Evolutionary conservation across 2,797 vertebrate genomes (phyloP), one percentile per base, ranked within the genome.

Genomic region (Bradypodion ventrale): DNA sequence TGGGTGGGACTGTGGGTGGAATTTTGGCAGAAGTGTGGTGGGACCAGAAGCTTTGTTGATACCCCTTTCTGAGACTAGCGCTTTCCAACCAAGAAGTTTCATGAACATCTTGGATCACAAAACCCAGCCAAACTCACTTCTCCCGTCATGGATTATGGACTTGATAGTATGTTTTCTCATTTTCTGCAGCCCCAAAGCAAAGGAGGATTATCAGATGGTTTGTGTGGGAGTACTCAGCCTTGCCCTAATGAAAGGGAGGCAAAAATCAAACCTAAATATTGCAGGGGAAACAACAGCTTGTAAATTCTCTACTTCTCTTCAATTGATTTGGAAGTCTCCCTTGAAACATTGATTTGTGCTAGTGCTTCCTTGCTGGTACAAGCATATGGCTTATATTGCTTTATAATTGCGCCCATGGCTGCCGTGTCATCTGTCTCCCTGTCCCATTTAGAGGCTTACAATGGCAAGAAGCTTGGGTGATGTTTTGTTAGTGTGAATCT

Each of bases 401-500:
- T 52, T 0, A 0, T 37, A 46, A 44, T 44, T 35, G 4, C 56
- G 0, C 60, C 42, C 73, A 7, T 49, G 49, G 66, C 74, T 0
- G 0, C 7, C 8, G 76, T 60, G 29, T n/a, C 76, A 44, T 60
- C 87, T 37, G 2, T 40, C 40, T 3, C 72, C 15, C 1, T 29
- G 12, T 23, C 56, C 79, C 78, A n/a, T 69, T 78, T 3, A 9
- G 49, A 63, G 75, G 85, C 88, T 7, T 59, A 0, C 1, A 19
- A 0, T 4, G 1, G 49, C 80, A 0, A 7, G 2, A 12, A 5
- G 80, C 75, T 12, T 1, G 0, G 0, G 46, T 42, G 89, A 83
- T 82, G 23, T 79, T 77, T 73, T 80, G 40, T 49, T 12, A 6
- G 1, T 1, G 4, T 69, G 44, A 1, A 52, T 83, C 40, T 80